Percentiles rank a stretch among this genome's conserved stretches.
phyloP scores from a whole-genome alignment of 2,113 vertebrate genomes.

The Pluvianellus socialis region DNA sequence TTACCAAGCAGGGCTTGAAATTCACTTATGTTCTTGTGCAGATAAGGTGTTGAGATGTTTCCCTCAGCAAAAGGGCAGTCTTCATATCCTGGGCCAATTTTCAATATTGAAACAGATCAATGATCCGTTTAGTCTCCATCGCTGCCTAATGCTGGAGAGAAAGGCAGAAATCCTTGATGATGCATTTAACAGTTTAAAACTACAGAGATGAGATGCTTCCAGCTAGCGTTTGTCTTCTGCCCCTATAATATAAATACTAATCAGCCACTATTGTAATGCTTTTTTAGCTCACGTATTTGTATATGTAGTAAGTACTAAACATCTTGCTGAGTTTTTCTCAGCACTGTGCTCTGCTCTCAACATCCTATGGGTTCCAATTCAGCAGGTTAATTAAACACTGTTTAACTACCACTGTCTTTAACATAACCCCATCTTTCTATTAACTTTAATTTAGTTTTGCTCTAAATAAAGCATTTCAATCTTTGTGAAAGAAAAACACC shows the following conservation, averaged over 20 bases:
- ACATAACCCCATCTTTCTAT: not conserved
- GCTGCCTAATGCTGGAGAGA: not conserved
- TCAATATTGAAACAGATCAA: not conserved
- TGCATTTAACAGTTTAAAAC: not conserved
- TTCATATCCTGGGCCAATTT: not conserved
- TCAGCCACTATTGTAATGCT: not conserved
- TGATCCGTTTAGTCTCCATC: not conserved
- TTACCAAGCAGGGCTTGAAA: conserved; percentile 62
- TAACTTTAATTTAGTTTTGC: not conserved
- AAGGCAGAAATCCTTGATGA: not conserved
- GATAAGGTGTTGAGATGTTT: conserved; percentile 38
- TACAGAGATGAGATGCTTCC: not conserved
- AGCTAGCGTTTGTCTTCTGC: not conserved
- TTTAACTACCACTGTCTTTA: not conserved
- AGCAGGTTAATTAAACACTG: not conserved
- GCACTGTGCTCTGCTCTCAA: not conserved
- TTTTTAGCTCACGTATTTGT: not conserved
- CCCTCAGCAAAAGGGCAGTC: not conserved
- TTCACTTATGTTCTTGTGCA: conserved; percentile 19
- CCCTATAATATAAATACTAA: not conserved
- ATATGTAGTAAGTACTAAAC: not conserved
- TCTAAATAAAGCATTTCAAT: not conserved
- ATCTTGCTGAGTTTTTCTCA: not conserved
- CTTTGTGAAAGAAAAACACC: not conserved
- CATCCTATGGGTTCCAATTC: not conserved